phyloP scores from a whole-genome alignment of 2,888 invertebrate species.

The Opisthograptis luteolata region DNA sequence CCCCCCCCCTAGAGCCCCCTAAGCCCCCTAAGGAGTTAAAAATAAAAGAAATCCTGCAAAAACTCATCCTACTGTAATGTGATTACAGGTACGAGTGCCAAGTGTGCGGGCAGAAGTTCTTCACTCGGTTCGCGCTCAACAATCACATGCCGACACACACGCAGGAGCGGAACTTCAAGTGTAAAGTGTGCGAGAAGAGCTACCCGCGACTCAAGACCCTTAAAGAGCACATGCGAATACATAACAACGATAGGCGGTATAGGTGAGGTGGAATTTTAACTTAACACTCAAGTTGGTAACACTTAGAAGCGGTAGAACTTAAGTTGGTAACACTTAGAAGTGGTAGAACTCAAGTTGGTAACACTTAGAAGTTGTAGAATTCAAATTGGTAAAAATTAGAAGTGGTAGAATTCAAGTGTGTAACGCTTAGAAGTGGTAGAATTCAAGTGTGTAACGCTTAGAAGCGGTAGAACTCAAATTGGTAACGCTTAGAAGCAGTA shows the following conservation, averaged over 20 bases:
- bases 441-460: no score
- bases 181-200: conserved; percentile 72
- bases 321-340: not conserved
- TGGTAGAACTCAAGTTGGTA: not conserved
- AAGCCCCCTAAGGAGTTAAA: no score
- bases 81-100: conserved; percentile 69
- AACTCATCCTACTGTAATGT: not conserved
- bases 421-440: no score
- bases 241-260: conserved; percentile 61
- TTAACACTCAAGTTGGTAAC: not conserved
- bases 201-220: conserved; percentile 73
- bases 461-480: no score
- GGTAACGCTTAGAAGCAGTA: not conserved
- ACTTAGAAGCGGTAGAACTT: not conserved
- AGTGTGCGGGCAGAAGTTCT: conserved; percentile 74
- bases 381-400: no score
- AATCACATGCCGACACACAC: conserved; percentile 79
- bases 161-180: conserved; percentile 72
- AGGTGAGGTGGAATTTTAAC: conserved; percentile 1
- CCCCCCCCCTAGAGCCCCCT: no score
- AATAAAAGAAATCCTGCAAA: no score
- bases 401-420: no score
- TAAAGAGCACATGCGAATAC: conserved; percentile 72
- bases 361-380: no score
- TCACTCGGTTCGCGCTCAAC: conserved; percentile 71